Conservation (phyloP, 2,797 vertebrate species). For the Dendrocincla tyrannina region DNA sequence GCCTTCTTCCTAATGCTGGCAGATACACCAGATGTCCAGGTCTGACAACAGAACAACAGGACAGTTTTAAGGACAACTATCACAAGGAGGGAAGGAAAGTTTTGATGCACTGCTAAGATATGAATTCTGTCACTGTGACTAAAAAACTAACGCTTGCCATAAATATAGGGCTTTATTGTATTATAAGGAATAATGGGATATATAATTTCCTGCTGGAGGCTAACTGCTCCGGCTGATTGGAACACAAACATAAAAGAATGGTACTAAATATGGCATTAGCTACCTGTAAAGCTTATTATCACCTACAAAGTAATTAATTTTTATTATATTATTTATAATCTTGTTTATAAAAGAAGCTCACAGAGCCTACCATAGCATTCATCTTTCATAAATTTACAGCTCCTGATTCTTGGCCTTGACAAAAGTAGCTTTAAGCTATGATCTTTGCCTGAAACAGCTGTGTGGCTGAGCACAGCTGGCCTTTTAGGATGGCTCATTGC, state of each 20-base stretch:
- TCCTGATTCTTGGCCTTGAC: not conserved
- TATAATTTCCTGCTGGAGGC: not conserved
- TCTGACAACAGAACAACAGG: not conserved
- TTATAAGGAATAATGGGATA: not conserved
- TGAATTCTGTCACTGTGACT: not conserved
- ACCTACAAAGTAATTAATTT: not conserved
- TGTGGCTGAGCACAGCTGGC: not conserved
- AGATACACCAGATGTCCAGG: not conserved
- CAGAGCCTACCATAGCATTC: not conserved
- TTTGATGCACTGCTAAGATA: not conserved
- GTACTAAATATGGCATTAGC: not conserved
- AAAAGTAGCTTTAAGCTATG: not conserved
- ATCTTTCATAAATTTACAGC: not conserved
- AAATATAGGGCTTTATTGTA: not conserved
- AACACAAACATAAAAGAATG: not conserved
- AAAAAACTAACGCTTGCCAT: not conserved
- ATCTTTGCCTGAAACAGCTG: not conserved
- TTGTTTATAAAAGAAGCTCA: not conserved
- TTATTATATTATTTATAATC: not conserved
- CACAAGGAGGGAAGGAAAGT: not conserved
- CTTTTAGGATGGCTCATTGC: not conserved
- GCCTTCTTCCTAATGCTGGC: not conserved
- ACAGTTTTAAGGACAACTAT: not conserved
- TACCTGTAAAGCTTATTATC: not conserved
- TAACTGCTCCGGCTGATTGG: not conserved